These are phyloP conservation scores for Onchidella celtica DNA, from an alignment of 2,888 invertebrate species.

Conservation along the genomic window DNA sequence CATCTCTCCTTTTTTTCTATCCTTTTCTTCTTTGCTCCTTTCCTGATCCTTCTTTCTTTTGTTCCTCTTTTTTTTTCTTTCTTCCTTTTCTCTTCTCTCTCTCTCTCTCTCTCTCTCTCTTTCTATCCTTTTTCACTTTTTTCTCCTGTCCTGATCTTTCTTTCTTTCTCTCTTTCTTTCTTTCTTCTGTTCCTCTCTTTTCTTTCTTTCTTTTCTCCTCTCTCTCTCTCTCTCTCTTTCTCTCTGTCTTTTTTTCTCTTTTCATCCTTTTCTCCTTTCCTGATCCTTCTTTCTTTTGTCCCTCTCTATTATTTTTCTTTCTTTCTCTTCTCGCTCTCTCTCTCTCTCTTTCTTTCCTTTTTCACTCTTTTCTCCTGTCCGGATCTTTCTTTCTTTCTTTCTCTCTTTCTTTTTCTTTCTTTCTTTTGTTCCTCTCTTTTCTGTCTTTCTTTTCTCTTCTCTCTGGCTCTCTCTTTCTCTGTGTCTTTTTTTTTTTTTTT, in stretches of 20 bases:
- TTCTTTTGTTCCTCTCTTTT: too few species aligned
- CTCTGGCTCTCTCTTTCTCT: too few species aligned
- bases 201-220: neutral
- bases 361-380: too few species aligned
- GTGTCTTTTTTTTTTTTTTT: too few species aligned
- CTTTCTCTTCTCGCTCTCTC: too few species aligned
- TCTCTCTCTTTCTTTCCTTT: too few species aligned
- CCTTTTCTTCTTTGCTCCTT: constrained; percentile 1
- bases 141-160: neutral
- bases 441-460: too few species aligned
- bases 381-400: too few species aligned
- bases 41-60: neutral
- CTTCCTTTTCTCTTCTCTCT: neutral
- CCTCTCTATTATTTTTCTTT: neutral
- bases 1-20: neutral
- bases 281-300: neutral
- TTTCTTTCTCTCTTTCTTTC: neutral
- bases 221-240: neutral
- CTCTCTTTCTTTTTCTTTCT: too few species aligned
- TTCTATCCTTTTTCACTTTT: neutral
- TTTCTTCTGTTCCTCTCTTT: neutral
- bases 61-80: neutral
- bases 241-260: neutral
- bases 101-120: neutral
- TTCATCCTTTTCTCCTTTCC: neutral